Evolutionary conservation across 2,888 invertebrate species (phyloP).

Genomic region (Cantharis lateralis): DNA sequence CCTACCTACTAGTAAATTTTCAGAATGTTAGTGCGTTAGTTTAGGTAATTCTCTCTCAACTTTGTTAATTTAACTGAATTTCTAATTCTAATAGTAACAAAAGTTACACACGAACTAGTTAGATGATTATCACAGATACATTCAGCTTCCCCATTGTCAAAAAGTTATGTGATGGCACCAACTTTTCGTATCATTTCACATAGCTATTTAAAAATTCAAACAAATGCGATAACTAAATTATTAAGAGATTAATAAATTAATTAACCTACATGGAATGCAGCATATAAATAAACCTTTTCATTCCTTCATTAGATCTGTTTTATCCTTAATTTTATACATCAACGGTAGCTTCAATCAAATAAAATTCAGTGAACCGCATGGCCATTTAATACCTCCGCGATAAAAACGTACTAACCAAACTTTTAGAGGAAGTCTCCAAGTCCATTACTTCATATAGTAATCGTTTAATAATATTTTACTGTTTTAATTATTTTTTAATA

Average conservation of each 20-base stretch:
- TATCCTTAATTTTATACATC: background rate
- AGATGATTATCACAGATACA: background rate
- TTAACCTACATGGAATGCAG: background rate
- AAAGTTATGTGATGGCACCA: background rate
- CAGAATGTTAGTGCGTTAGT: background rate
- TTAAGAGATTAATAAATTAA: background rate
- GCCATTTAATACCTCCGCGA: background rate
- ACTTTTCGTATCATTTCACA: background rate
- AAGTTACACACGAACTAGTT: background rate
- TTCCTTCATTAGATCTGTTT: background rate
- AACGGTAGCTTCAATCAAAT: background rate
- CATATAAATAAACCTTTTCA: background rate
- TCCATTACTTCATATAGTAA: background rate
- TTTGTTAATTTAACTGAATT: background rate
- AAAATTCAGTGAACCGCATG: background rate
- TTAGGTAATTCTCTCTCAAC: background rate
- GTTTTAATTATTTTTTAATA: background rate
- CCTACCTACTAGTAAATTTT: background rate
- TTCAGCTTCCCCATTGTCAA: background rate
- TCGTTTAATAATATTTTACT: background rate
- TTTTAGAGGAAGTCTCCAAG: background rate
- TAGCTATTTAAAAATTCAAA: background rate
- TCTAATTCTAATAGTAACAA: background rate
- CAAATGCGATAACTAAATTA: background rate
- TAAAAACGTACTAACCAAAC: background rate